Conservation (phyloP, 2,888 invertebrate species). For the Helicoverpa assulta region DNA sequence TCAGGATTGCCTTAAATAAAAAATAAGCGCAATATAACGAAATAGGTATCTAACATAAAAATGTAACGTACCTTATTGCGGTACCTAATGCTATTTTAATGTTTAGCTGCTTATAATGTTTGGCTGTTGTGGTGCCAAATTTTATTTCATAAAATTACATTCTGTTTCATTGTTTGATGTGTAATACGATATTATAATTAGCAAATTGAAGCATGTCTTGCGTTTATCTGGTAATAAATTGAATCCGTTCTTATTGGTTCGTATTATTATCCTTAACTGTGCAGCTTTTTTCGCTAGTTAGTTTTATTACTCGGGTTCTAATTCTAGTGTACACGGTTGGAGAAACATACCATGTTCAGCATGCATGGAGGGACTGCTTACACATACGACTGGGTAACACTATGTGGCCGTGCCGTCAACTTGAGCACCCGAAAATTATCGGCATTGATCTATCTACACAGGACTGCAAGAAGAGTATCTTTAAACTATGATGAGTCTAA, state of each 20-base stretch:
- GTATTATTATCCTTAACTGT: conserved; percentile 43
- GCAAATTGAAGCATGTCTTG: conserved; percentile 10
- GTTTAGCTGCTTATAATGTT: conserved; percentile 44
- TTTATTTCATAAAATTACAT: conserved; percentile 35
- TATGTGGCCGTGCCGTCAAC: too few species aligned
- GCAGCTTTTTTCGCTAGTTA: conserved; percentile 17
- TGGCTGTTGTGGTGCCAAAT: conserved; percentile 55
- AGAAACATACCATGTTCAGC: too few species aligned
- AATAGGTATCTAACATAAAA: conserved; percentile 1
- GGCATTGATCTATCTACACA: too few species aligned
- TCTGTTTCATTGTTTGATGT: conserved; percentile 16
- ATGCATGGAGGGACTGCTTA: too few species aligned
- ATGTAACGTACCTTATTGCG: conserved; percentile 4
- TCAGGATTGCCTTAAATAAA: not conserved
- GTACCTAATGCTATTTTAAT: conserved; percentile 21
- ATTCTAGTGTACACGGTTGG: too few species aligned
- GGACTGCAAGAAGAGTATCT: too few species aligned
- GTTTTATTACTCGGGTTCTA: not conserved
- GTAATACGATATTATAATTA: conserved; percentile 36
- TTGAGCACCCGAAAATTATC: too few species aligned
- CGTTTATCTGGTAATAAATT: conserved; percentile 18
- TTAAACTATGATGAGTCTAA: too few species aligned
- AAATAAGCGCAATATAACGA: conserved; percentile 5
- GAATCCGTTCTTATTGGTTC: conserved; percentile 40
- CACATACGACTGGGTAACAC: too few species aligned